Evolutionary conservation across 2,113 vertebrate species (phyloP).

Genomic region (Motacilla alba): DNA sequence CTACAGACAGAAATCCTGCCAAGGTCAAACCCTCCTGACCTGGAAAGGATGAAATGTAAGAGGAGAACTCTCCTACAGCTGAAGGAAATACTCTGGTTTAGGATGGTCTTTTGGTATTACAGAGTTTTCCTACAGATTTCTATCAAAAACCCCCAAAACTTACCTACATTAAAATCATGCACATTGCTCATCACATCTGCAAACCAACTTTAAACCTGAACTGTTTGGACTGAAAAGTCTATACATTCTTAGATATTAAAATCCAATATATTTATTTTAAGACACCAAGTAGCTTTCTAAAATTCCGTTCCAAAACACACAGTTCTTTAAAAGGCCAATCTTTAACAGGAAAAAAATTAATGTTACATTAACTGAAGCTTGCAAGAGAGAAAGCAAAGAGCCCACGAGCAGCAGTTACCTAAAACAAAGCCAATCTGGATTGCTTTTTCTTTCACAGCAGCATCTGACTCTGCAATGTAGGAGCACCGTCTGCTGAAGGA

Average conservation of each 20-base stretch:
- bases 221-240: not conserved
- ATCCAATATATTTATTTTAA: not conserved
- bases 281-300: not conserved
- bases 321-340: not conserved
- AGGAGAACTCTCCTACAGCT: not conserved
- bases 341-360: not conserved
- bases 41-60: not conserved
- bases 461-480: constrained; percentile 94
- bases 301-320: not conserved
- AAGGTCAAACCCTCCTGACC: not conserved
- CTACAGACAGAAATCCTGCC: not conserved
- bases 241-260: not conserved
- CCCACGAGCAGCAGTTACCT: constrained; percentile 73
- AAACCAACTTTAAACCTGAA: not conserved
- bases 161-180: not conserved
- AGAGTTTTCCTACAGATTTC: not conserved
- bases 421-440: constrained; percentile 97
- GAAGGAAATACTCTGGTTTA: not conserved
- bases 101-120: not conserved
- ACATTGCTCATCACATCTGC: not conserved
- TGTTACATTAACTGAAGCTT: not conserved
- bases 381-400: not conserved
- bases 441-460: constrained; percentile 95
- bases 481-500: constrained; percentile 97
- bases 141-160: not conserved